Conservation (phyloP, 1,140 invertebrate species). For the Lasioglossum baleicum region DNA sequence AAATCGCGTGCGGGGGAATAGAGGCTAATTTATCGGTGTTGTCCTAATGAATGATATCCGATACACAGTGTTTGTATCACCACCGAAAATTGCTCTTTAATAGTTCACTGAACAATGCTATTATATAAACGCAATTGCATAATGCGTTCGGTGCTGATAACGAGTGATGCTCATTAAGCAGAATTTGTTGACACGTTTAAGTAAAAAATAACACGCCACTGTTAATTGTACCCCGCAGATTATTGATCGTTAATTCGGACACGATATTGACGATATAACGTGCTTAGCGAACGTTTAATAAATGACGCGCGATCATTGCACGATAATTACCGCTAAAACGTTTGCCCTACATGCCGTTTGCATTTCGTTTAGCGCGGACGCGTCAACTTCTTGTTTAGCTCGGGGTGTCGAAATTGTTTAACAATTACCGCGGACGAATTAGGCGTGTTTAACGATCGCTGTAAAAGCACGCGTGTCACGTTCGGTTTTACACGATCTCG, state of each 20-base stretch:
- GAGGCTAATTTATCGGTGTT: not conserved
- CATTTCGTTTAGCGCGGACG: constrained; percentile 41
- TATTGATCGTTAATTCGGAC: constrained; percentile 56
- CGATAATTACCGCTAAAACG: constrained; percentile 77
- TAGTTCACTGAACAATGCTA: not conserved
- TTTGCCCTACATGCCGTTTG: constrained; percentile 74
- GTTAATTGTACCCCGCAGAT: constrained; percentile 69
- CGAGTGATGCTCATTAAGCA: not conserved
- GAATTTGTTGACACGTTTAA: constrained; percentile 34
- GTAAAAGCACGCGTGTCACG: not conserved
- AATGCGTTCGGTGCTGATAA: not conserved
- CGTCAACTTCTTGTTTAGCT: constrained; percentile 36
- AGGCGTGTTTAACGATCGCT: not conserved
- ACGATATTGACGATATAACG: constrained; percentile 64
- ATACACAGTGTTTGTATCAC: not conserved
- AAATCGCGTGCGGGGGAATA: not conserved
- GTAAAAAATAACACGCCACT: constrained; percentile 30
- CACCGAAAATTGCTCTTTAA: not conserved
- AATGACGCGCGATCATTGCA: constrained; percentile 68
- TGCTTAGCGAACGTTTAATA: constrained; percentile 68
- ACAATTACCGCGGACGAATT: constrained; percentile 10
- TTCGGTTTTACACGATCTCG: not conserved
- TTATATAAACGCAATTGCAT: not conserved
- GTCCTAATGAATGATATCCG: no score
- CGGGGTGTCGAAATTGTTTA: constrained; percentile 47